These are phyloP conservation scores for Acrossocheilus fasciatus DNA, from an alignment of 2,797 vertebrate genomes.

Conservation along the genomic window DNA sequence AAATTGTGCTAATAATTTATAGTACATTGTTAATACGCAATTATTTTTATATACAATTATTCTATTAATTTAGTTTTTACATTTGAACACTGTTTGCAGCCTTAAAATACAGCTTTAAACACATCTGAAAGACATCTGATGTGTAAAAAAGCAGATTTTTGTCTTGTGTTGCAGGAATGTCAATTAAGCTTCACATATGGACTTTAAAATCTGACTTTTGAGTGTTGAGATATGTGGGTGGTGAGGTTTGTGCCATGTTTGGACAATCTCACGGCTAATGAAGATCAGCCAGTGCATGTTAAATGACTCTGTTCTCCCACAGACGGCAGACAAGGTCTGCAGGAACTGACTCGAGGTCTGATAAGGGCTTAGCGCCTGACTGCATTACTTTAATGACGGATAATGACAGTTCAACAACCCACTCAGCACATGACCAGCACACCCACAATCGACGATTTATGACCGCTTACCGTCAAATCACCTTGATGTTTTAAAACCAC, in stretches of 20 bases:
- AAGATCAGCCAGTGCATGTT: slow-evolving; percentile 61
- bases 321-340: slow-evolving; percentile 47
- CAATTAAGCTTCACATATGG: neutral
- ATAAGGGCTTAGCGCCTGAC: slow-evolving; percentile 55
- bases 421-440: slow-evolving; percentile 65
- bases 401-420: slow-evolving; percentile 68
- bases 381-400: slow-evolving; percentile 69
- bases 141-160: neutral
- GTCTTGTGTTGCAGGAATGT: neutral
- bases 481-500: slow-evolving; percentile 25
- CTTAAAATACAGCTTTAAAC: neutral
- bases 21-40: neutral
- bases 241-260: slow-evolving; percentile 25
- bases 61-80: neutral
- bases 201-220: slow-evolving; percentile 23
- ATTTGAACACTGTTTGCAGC: neutral
- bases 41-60: neutral
- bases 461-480: slow-evolving; percentile 61
- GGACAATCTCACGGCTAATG: slow-evolving; percentile 21
- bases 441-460: slow-evolving; percentile 67
- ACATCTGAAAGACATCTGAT: slow-evolving; percentile 22
- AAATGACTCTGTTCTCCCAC: slow-evolving; percentile 66
- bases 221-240: slow-evolving; percentile 29
- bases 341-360: slow-evolving; percentile 58
- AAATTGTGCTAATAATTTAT: neutral